Evolutionary conservation across 2,797 vertebrate species (phyloP).

Genomic region (Vultur gryphus): DNA sequence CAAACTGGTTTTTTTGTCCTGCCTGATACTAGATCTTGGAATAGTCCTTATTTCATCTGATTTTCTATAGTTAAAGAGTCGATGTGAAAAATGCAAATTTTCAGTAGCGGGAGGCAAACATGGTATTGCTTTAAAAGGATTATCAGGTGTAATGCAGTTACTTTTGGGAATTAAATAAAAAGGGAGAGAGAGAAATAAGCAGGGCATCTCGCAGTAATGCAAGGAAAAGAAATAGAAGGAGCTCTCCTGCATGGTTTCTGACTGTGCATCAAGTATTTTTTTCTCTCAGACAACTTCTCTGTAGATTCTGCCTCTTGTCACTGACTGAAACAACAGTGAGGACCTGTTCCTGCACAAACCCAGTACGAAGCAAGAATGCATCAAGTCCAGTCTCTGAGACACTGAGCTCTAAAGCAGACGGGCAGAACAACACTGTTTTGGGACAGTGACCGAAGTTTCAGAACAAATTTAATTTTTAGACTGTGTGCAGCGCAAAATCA

Average conservation of each 20-base stretch:
- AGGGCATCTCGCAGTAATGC: not conserved
- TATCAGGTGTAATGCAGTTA: not conserved
- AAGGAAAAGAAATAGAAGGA: not conserved
- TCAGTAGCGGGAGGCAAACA: not conserved
- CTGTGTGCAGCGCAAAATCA: not conserved
- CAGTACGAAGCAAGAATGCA: rapidly evolving
- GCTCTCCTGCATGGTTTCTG: not conserved
- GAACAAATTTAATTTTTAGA: not conserved
- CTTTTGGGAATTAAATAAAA: not conserved
- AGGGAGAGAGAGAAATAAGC: not conserved
- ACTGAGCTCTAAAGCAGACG: not conserved
- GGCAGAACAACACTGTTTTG: not conserved
- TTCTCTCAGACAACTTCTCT: not conserved
- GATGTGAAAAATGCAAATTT: not conserved
- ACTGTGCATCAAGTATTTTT: not conserved
- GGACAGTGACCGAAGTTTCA: not conserved
- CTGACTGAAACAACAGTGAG: not conserved
- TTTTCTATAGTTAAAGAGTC: not conserved
- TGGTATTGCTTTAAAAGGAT: not conserved
- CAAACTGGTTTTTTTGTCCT: not conserved
- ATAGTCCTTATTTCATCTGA: not conserved
- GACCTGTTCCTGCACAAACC: not conserved
- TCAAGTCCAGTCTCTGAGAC: not conserved
- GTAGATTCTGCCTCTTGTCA: not conserved
- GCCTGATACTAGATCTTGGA: not conserved